phyloP scores from a whole-genome alignment of 2,797 vertebrate genomes.

The Podarcis lilfordi region DNA sequence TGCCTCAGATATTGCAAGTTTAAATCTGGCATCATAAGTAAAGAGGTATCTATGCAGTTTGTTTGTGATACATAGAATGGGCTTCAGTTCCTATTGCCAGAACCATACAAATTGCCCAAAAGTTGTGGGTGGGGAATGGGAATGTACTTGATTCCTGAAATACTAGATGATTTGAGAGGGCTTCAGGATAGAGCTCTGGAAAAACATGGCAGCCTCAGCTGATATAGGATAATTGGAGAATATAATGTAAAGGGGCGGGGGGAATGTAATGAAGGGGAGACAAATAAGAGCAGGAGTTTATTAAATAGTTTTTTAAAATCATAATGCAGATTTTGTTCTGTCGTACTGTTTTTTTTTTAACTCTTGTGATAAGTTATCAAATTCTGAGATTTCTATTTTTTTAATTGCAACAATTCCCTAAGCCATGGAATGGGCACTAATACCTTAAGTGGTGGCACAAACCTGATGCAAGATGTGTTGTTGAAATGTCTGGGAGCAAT shows the following conservation, averaged over 20 bases:
- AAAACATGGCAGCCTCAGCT: background rate
- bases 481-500: too few relatives aligned
- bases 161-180: background rate
- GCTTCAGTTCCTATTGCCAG: background rate
- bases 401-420: too few relatives aligned
- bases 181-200: background rate
- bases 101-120: background rate
- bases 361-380: background rate
- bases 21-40: background rate
- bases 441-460: too few relatives aligned
- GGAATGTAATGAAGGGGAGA: background rate
- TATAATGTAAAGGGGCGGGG: background rate
- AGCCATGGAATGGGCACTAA: too few relatives aligned
- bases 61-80: background rate
- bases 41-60: background rate
- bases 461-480: too few relatives aligned
- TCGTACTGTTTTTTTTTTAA: background rate
- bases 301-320: background rate
- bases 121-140: background rate
- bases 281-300: background rate
- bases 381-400: background rate
- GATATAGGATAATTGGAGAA: background rate
- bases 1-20: background rate
- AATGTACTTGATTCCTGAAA: background rate
- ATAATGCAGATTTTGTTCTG: background rate